Evolutionary conservation across 2,113 vertebrate genomes (phyloP), one percentile per base, ranked within the genome.

Genomic region (Salminus brasiliensis): DNA sequence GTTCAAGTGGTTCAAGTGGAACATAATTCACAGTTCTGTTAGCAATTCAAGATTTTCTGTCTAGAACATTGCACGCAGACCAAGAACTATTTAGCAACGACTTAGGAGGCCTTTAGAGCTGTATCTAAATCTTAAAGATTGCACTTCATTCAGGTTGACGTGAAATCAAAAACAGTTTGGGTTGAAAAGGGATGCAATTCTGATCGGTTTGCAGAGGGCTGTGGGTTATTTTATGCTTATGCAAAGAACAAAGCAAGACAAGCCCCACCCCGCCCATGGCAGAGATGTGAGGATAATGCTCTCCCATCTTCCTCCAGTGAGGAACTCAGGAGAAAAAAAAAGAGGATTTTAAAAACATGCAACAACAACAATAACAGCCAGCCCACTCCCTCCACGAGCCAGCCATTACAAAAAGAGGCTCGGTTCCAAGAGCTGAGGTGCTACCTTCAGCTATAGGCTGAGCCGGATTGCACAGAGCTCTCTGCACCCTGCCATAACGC

Each of bases 401-500:
- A 79, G 59, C 10, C 67, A 47, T 70, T 76, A 47, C 66, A 34
- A 70, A 72, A 62, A 36, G 5, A 69, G 49, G 25, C 81, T 82
- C 76, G 83, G 71, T 85, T 87, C 59, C 82, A 76, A 79, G 29
- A 16, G 63, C 6, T 29, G 71, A 81, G 39, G 82, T 86, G 76
- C 75, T 74, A 67, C 30, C 90, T 88, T 82, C 84, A 83, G 87
- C 85, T 7, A 63, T 70, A 79, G 60, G 13, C 67, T 83, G 79
- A 57, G 16, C 67, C 83, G 86, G 76, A 86, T 86, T 90, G 88
- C 87, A 83, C 68, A 68, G 62, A 60, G 83, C 85, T 86, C 83
- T 86, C 86, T 80, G 76, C 85, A 85, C 78, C 67, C 84, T 72
- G 82, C 86, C 81, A 80, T 88, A 91, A 89, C 72, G 87, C 74